Conservation (phyloP, 2,888 invertebrate species). For the Cheilosia impressa region DNA sequence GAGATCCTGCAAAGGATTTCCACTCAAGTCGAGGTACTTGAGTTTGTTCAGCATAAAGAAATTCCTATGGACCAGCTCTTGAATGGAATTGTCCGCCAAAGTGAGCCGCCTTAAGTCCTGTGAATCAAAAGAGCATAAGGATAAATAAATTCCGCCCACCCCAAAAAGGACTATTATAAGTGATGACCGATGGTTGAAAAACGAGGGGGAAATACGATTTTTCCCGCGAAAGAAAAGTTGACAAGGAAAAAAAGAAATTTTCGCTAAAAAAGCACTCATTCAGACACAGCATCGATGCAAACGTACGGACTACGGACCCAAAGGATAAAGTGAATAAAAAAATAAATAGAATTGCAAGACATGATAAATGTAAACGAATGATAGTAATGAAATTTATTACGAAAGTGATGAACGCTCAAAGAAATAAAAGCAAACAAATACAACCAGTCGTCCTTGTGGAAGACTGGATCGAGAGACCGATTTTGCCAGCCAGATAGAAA, state of each 20-base stretch:
- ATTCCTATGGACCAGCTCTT: slow-evolving; percentile 88
- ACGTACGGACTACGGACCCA: neutral
- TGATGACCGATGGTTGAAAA: slow-evolving; percentile 21
- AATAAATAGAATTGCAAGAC: slow-evolving; percentile 42
- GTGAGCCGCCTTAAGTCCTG: slow-evolving; percentile 88
- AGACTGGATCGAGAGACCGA: neutral
- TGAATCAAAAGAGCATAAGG: slow-evolving; percentile 51
- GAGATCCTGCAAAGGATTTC: slow-evolving; percentile 89
- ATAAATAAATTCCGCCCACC: slow-evolving; percentile 5
- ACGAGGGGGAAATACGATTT: neutral
- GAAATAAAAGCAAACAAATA: slow-evolving; percentile 79
- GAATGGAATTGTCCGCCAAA: slow-evolving; percentile 88
- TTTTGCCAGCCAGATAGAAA: neutral
- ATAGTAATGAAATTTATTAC: slow-evolving; percentile 78
- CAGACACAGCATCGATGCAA: neutral
- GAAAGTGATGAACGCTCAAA: slow-evolving; percentile 70
- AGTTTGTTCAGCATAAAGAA: slow-evolving; percentile 90
- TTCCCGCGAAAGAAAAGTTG: too few species aligned
- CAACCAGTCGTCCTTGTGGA: slow-evolving; percentile 54
- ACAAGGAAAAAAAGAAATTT: neutral
- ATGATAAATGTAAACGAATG: slow-evolving; percentile 77
- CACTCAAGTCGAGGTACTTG: slow-evolving; percentile 89
- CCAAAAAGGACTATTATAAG: slow-evolving; percentile 29
- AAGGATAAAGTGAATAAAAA: slow-evolving; percentile 36
- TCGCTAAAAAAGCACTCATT: slow-evolving; percentile 9